Evolutionary conservation across 2,113 vertebrate genomes (phyloP).

Genomic region (Bubo scandiacus): DNA sequence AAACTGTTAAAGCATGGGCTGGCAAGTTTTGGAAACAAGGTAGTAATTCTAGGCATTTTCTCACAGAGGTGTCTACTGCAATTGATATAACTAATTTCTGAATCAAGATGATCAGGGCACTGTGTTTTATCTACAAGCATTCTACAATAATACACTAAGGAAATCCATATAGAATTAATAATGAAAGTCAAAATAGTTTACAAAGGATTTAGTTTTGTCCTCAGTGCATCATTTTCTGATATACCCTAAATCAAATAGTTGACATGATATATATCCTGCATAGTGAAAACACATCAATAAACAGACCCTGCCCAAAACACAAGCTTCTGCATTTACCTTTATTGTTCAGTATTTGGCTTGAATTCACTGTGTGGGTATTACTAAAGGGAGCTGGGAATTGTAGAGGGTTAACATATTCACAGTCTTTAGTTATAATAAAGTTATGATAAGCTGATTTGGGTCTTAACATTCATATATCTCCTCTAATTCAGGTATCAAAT

Average conservation of each 20-base stretch:
- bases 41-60: neutral
- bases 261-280: neutral
- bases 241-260: neutral
- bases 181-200: neutral
- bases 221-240: neutral
- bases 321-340: neutral
- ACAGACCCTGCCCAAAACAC: neutral
- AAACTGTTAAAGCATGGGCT: neutral
- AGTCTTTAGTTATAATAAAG: neutral
- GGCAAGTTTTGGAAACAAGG: neutral
- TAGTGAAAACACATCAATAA: neutral
- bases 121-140: neutral
- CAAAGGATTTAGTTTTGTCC: neutral
- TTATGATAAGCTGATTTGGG: neutral
- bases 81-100: neutral
- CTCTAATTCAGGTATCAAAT: neutral
- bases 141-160: neutral
- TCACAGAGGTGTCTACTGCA: neutral
- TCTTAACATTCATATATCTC: neutral
- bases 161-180: neutral
- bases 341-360: neutral
- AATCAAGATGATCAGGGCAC: neutral
- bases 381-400: neutral
- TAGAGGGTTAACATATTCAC: neutral
- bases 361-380: neutral